Conservation (phyloP, 23 tunicate species). For the Clavelina lepadiformis region DNA sequence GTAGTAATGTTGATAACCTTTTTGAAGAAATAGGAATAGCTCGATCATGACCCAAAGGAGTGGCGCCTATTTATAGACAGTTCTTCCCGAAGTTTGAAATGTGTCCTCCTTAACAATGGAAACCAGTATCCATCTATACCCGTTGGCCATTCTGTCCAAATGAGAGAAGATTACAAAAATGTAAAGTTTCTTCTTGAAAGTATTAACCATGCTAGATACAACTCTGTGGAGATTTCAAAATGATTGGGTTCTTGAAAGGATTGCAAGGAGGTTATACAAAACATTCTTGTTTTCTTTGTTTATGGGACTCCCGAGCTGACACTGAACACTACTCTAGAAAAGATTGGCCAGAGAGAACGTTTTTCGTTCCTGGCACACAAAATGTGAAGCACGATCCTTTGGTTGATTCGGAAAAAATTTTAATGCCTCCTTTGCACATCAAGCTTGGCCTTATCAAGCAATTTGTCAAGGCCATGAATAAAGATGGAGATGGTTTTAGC, state of each 20-base stretch:
- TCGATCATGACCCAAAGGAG: no score
- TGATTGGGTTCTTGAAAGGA: conserved; percentile 3
- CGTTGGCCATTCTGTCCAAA: no score
- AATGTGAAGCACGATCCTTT: neutral
- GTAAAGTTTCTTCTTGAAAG: conserved; percentile 9
- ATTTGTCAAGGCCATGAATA: conserved; percentile 7
- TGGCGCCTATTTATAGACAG: no score
- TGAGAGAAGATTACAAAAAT: conserved; percentile 6
- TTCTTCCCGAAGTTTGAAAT: no score
- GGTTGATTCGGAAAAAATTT: conserved; percentile 9
- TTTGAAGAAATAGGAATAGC: no score
- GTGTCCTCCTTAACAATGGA: no score
- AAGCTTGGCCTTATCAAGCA: conserved; percentile 5
- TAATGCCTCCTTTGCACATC: conserved; percentile 9
- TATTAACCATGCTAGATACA: neutral
- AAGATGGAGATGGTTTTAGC: neutral
- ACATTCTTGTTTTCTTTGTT: conserved; percentile 14
- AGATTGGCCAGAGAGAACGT: neutral
- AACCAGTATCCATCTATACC: no score
- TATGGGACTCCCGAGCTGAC: conserved; percentile 10
- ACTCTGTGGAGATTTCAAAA: conserved; percentile 19
- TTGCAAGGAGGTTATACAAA: conserved; percentile 24
- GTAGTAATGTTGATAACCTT: no score
- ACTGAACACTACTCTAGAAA: conserved; percentile 1
- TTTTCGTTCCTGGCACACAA: conserved; percentile 2